phyloP scores from a whole-genome alignment of 2,888 invertebrate genomes.

The Eulithis prunata region DNA sequence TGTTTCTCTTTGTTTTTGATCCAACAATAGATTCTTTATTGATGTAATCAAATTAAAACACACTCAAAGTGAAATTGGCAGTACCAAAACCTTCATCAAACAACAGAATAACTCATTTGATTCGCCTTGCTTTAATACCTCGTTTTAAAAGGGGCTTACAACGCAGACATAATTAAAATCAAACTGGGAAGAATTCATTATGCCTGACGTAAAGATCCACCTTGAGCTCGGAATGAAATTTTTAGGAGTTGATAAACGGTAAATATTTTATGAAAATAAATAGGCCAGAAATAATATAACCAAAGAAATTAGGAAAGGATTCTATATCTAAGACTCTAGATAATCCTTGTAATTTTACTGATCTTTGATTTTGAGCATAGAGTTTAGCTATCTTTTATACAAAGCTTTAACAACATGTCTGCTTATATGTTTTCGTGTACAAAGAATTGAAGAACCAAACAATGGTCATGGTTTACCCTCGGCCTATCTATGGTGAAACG shows the following conservation, averaged over 20 bases:
- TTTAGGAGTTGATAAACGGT: constrained; percentile 1
- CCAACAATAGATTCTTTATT: neutral
- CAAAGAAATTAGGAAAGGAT: no score
- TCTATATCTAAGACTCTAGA: no score
- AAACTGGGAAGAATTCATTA: constrained; percentile 56
- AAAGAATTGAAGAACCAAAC: no score
- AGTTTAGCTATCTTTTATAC: no score
- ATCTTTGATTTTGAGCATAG: no score
- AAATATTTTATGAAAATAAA: constrained; percentile 1
- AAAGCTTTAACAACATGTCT: no score
- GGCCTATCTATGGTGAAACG: no score
- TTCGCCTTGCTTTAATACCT: constrained; percentile 36
- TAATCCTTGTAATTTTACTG: no score
- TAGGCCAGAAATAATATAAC: neutral
- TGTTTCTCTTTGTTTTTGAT: neutral
- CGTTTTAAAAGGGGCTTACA: constrained; percentile 38
- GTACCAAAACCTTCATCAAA: constrained; percentile 32
- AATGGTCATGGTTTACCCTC: no score
- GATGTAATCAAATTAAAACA: constrained; percentile 20
- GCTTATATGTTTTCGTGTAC: no score
- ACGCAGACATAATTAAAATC: constrained; percentile 53
- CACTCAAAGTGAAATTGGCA: constrained; percentile 20
- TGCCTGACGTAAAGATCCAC: constrained; percentile 48
- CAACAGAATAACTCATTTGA: constrained; percentile 35
- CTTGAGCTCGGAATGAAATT: constrained; percentile 33